Evolutionary conservation across 1,140 invertebrate species (phyloP), one percentile per base, ranked within the genome.

Genomic region (Drosophila jambulina): DNA sequence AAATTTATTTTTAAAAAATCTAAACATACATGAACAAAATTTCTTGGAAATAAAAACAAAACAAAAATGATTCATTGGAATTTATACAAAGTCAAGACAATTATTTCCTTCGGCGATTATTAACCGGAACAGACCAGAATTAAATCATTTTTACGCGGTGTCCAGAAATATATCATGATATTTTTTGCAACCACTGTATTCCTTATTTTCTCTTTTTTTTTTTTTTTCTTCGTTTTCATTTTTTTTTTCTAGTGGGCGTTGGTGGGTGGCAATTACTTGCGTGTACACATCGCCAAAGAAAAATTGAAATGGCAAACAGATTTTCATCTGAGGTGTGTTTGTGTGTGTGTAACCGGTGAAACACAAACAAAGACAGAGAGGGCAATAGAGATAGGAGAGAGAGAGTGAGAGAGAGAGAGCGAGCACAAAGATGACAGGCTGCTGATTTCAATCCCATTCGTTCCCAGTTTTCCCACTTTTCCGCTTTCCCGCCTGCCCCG

Each of bases 231-330:
- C 0, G 0, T 19, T 34, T 34, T 53, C 7, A 0, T n/a, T 25
- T 25, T 27, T 27, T 23, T 23, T 10, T 36, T 15, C 9, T 8
- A 54, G 51, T 54, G 51, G 51, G 51, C 3, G 53, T 19, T 46
- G 21, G 34, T 46, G 21, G 29, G 43, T 49, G 9, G 68, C 36
- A 70, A 65, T 59, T 65, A 60, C 56, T 32, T 57, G 56, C 40
- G 40, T 17, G 23, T 53, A 40, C 40, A 42, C 40, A 46, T 58
- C 15, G 65, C 60, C 17, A 12, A 29, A 45, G 40, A n/a, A 63
- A 70, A 69, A 58, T 72, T 25, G 21, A 71, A 70, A 70, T 80
- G 67, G 72, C 81, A 84, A 84, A 81, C 78, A 64, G 68, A 82
- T 81, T 77, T 75, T 56, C 54, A 77, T 77, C 70, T 77, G 58